These are phyloP conservation scores for Lacerta bilineata DNA, from an alignment of 2,797 vertebrate species.

Conservation along the genomic window DNA sequence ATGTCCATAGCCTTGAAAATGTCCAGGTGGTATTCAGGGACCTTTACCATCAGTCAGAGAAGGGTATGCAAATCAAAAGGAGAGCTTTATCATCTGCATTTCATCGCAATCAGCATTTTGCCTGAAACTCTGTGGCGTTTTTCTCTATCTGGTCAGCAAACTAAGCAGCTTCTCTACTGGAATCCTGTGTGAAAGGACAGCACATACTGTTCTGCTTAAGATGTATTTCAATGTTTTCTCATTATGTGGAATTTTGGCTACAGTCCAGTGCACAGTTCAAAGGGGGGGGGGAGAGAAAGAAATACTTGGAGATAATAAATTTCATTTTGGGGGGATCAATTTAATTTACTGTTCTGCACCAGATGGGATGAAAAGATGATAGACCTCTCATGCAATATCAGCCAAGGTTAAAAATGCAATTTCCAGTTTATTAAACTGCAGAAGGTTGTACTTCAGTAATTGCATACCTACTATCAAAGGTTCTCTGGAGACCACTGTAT, in stretches of 20 bases:
- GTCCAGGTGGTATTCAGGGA: constrained; percentile 47
- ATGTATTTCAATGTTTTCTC: constrained; percentile 47
- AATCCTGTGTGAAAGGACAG: background rate
- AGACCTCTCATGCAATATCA: constrained; percentile 62
- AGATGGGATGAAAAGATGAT: constrained; percentile 60
- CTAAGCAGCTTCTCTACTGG: accelerated
- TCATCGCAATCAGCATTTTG: constrained; percentile 42
- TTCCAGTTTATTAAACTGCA: constrained; percentile 72
- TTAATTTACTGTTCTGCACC: constrained; percentile 62
- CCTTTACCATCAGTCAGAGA: constrained; percentile 35
- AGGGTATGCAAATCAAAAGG: constrained; percentile 48
- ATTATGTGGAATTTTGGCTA: constrained; percentile 43
- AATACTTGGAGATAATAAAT: constrained; percentile 58
- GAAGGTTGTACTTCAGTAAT: constrained; percentile 66
- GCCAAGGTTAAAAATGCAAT: constrained; percentile 74
- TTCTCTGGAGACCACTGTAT: constrained; percentile 46
- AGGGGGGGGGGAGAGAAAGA: constrained; percentile 25
- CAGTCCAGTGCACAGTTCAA: constrained; percentile 27
- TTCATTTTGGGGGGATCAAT: constrained; percentile 52
- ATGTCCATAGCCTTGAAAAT: constrained; percentile 37
- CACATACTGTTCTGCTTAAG: constrained; percentile 41
- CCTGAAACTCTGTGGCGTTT: constrained; percentile 17
- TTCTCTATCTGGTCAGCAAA: background rate
- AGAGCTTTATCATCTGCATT: background rate
- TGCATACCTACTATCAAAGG: constrained; percentile 55